A percentile compares a stretch with the other conserved stretches of the same genome.
Conservation (phyloP, 2,888 invertebrate genomes). For the Ptychoptera albimana region DNA sequence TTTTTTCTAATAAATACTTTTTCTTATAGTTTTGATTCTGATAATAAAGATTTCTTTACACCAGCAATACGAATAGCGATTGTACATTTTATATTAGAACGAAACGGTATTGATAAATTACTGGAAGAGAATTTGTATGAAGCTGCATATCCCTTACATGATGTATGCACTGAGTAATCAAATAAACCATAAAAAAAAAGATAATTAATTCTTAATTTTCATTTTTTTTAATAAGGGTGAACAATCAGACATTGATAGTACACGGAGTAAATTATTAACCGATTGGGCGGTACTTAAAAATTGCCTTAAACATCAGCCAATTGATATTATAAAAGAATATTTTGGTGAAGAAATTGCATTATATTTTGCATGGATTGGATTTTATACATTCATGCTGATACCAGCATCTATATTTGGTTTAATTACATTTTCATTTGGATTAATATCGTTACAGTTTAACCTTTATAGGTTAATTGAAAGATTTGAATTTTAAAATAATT, state of each 20-base stretch:
- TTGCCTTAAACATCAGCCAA: slow-evolving; percentile 53
- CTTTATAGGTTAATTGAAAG: slow-evolving; percentile 23
- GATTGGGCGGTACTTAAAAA: slow-evolving; percentile 57
- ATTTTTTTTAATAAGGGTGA: slow-evolving; percentile 39
- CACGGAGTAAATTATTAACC: slow-evolving; percentile 38
- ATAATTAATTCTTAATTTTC: slow-evolving; percentile 6
- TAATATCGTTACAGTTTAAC: slow-evolving; percentile 32
- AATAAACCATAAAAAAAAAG: not conserved
- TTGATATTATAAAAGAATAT: slow-evolving; percentile 62
- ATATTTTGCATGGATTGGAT: slow-evolving; percentile 75
- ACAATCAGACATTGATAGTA: slow-evolving; percentile 31
- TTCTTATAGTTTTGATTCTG: slow-evolving; percentile 41
- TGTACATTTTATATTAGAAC: slow-evolving; percentile 57
- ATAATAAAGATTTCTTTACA: slow-evolving; percentile 50
- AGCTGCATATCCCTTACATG: slow-evolving; percentile 60
- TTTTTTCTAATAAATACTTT: not conserved
- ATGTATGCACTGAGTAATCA: too few relatives aligned
- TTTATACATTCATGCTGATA: slow-evolving; percentile 70
- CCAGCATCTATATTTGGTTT: slow-evolving; percentile 53
- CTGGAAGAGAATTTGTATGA: slow-evolving; percentile 45
- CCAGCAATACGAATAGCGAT: slow-evolving; percentile 47
- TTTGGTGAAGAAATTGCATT: slow-evolving; percentile 62
- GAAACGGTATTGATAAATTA: slow-evolving; percentile 56
- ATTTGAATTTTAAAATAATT: not conserved
- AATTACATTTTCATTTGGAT: slow-evolving; percentile 45